phyloP scores from a whole-genome alignment of 2,888 invertebrate genomes.

The Diaphora mendica region DNA sequence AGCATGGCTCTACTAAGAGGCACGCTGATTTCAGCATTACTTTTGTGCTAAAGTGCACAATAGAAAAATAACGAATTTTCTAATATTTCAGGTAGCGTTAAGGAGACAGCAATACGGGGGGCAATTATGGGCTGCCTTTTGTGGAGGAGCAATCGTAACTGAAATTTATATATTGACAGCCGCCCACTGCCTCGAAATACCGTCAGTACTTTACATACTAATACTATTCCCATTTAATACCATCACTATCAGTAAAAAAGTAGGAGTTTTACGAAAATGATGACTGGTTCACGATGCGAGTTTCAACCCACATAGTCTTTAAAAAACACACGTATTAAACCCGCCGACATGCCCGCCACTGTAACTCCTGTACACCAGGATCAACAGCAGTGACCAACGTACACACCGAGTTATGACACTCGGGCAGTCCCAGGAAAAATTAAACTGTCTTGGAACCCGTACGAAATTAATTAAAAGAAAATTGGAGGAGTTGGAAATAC shows the following conservation, averaged over 20 bases:
- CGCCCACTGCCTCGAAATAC: constrained; percentile 14
- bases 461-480: too few relatives aligned
- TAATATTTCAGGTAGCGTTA: constrained; percentile 10
- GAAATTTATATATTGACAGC: constrained; percentile 11
- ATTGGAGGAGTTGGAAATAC: too few relatives aligned
- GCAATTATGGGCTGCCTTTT: constrained; percentile 1
- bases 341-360: too few relatives aligned
- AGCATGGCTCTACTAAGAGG: too few relatives aligned
- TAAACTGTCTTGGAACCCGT: too few relatives aligned
- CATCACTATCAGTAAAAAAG: background rate
- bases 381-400: too few relatives aligned
- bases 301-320: background rate
- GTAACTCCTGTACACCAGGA: too few relatives aligned
- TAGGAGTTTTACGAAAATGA: background rate
- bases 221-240: too few relatives aligned
- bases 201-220: background rate
- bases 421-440: too few relatives aligned
- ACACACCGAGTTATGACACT: too few relatives aligned
- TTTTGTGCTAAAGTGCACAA: background rate
- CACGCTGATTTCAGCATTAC: too few relatives aligned
- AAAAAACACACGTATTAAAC: background rate
- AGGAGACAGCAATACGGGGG: background rate
- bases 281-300: background rate
- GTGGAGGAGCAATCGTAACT: constrained; percentile 21
- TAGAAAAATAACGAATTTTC: background rate